phyloP scores from a whole-genome alignment of 2,888 invertebrate genomes.

The Papilio protenor region DNA sequence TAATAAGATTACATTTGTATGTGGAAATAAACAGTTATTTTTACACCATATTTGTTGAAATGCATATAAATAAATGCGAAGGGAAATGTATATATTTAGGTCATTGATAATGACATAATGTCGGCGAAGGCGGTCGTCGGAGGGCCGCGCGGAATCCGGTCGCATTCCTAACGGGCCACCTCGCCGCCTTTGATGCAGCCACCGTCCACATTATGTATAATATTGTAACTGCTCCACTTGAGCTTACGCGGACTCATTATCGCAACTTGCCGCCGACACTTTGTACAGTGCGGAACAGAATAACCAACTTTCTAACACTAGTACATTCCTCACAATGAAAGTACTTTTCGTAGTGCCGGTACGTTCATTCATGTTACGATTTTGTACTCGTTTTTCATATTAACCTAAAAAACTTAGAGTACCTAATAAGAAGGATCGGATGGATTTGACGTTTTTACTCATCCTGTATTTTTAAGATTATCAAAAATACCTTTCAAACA shows the following conservation, averaged over 20 bases:
- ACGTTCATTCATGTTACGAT: conserved; percentile 48
- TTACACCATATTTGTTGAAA: conserved; percentile 5
- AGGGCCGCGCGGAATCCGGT: conserved; percentile 71
- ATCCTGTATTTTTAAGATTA: background rate
- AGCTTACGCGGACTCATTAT: conserved; percentile 35
- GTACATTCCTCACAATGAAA: background rate
- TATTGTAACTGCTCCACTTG: conserved; percentile 54
- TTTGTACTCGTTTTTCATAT: background rate
- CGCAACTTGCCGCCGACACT: conserved; percentile 7
- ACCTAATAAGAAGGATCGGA: background rate
- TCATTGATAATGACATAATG: conserved; percentile 76
- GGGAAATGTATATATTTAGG: conserved; percentile 66
- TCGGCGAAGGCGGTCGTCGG: conserved; percentile 66
- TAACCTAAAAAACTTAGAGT: background rate
- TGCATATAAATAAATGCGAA: conserved; percentile 6
- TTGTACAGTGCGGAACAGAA: conserved; percentile 2
- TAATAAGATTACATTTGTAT: background rate
- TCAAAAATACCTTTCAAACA: background rate
- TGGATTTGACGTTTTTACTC: background rate
- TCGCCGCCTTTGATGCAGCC: conserved; percentile 67
- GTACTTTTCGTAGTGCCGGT: conserved; percentile 5
- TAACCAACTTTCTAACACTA: conserved; percentile 13
- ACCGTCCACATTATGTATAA: conserved; percentile 55
- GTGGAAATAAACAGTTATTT: background rate
- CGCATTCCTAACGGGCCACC: conserved; percentile 76